Evolutionary conservation across 2,113 vertebrate genomes (phyloP).

Genomic region (Aegithalos caudatus): DNA sequence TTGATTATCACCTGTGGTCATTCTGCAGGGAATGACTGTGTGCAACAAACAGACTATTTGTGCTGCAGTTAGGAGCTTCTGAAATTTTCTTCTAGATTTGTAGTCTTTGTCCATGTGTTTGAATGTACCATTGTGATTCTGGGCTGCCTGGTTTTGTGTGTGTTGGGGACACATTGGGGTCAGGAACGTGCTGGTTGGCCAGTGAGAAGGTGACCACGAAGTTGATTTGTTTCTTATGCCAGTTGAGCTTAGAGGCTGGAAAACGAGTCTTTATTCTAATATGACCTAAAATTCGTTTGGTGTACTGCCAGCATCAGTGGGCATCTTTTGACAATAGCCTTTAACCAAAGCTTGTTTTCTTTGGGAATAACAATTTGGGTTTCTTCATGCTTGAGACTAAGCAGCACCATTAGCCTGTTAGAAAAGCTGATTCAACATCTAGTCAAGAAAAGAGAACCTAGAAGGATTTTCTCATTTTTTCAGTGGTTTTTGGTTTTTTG

Average conservation of each 20-base stretch:
- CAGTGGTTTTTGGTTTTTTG: neutral
- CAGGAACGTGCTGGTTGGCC: neutral
- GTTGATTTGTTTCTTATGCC: neutral
- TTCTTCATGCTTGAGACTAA: neutral
- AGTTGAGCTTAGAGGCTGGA: neutral
- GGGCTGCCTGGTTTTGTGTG: neutral
- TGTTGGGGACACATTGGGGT: neutral
- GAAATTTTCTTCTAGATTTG: neutral
- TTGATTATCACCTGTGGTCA: neutral
- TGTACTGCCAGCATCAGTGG: neutral
- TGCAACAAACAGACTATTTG: neutral
- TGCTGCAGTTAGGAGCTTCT: neutral
- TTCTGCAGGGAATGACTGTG: neutral
- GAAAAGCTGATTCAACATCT: neutral
- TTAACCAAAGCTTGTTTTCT: neutral
- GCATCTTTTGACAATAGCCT: neutral
- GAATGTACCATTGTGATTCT: neutral
- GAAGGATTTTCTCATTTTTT: neutral
- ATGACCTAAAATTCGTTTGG: neutral
- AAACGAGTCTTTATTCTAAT: neutral
- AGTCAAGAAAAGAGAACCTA: neutral
- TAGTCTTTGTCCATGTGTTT: neutral
- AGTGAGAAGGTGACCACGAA: neutral
- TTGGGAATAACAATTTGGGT: neutral
- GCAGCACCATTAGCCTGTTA: neutral